Evolutionary conservation across 2,888 invertebrate genomes (phyloP), one percentile per base, ranked within the genome.

Genomic region (Loripinus fragilis): DNA sequence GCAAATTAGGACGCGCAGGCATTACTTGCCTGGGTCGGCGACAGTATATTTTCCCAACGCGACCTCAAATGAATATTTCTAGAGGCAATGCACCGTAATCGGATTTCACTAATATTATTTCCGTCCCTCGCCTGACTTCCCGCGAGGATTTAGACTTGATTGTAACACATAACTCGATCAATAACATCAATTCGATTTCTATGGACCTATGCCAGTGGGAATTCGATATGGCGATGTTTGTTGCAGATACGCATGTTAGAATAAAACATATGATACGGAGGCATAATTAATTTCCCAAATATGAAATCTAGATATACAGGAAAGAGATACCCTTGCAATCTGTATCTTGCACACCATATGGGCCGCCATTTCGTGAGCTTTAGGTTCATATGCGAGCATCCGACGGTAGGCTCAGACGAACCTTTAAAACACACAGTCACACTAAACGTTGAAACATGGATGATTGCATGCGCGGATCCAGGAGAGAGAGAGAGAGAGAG

Each of bases 61-160:
- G 38, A 38, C 12, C 38, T 38, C 45, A 45, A 45, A 45, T 45
- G 45, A 20, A 45, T 38, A 38, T 38, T 38, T 38, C 38, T 38
- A 38, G n/a, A 12, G 45, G n/a, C 45, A 20, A 3, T 45, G 45
- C 25, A 52, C 52, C n/a, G 60, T 60, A 60, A 60, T 60, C 60
- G 60, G 60, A 60, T 60, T 60, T 60, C 60, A 15, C 33, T 60
- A 60, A 60, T 60, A 60, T 60, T 33, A 60, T 60, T 60, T 60
- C 60, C 60, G 60, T 60, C 60, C 60, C 60, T 60, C 60, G 60
- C 60, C 60, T 60, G 60, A 33, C 60, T 60, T 25, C 60, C 33
- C 60, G 8, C 2, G 33, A 33, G 60, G 60, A 60, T 60, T 60
- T 60, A 60, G 60, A 60, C 60, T 33, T 60, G 60, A 60, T 60